A percentile compares a stretch with the other conserved stretches of the same genome.
phyloP scores from a whole-genome alignment of 2,888 invertebrate genomes.

The Hirtodrosophila cameraria region DNA sequence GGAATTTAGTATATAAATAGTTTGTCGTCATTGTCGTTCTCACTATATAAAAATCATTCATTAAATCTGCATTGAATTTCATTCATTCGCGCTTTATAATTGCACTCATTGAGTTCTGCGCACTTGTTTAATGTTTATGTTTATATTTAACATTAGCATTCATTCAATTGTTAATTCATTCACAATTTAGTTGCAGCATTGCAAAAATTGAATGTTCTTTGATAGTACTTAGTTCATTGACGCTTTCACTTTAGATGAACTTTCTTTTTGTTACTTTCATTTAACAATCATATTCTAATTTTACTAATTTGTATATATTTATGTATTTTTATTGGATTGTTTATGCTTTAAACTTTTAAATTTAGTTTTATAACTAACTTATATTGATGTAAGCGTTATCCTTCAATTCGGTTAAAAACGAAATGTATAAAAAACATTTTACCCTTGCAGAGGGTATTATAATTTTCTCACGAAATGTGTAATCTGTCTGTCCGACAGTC shows the following conservation, averaged over 20 bases:
- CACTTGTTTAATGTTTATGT: slow-evolving; percentile 21
- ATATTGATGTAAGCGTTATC: too few species aligned
- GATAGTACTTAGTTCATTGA: neutral
- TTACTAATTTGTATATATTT: too few species aligned
- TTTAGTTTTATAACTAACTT: too few species aligned
- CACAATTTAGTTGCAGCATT: slow-evolving; percentile 10
- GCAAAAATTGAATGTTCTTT: neutral
- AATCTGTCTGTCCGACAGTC: too few species aligned
- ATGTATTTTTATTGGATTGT: too few species aligned
- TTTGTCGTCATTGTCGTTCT: slow-evolving; percentile 58
- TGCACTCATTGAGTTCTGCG: slow-evolving; percentile 48
- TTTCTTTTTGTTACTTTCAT: too few species aligned
- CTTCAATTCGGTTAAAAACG: too few species aligned
- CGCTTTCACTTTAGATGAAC: neutral
- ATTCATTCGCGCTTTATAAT: slow-evolving; percentile 67
- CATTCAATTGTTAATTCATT: slow-evolving; percentile 18
- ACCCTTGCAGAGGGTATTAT: too few species aligned
- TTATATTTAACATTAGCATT: slow-evolving; percentile 23
- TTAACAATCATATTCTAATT: too few species aligned
- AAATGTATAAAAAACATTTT: too few species aligned
- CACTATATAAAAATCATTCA: slow-evolving; percentile 61
- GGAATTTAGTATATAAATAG: slow-evolving; percentile 59
- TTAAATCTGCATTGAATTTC: slow-evolving; percentile 74
- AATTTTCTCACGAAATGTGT: too few species aligned
- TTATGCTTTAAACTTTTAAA: too few species aligned